Percentiles rank a stretch among this genome's conserved stretches.
phyloP scores from a whole-genome alignment of 1,140 invertebrate species.

The Oreohelix idahoensis region DNA sequence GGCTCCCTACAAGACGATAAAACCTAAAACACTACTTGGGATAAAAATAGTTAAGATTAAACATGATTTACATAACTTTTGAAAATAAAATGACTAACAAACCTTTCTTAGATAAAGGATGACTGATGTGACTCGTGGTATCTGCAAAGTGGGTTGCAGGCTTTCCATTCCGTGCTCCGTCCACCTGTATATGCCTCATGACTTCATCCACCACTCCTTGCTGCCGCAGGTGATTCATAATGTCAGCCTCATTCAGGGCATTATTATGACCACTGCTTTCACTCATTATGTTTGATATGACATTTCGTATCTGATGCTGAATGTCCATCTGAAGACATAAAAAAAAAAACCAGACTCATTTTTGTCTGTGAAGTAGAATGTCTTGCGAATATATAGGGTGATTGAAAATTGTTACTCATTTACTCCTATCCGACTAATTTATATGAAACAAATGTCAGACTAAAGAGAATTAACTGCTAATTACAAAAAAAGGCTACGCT shows the following conservation, averaged over 20 bases:
- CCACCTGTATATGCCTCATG: constrained; percentile 63
- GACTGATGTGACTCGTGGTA: constrained; percentile 56
- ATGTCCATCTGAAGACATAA: constrained; percentile 67
- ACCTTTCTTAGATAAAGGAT: constrained; percentile 58
- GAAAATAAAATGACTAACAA: not conserved
- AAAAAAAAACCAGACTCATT: too few relatives aligned
- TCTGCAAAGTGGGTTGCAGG: constrained; percentile 63
- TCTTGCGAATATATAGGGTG: too few relatives aligned
- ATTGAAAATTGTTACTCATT: too few relatives aligned
- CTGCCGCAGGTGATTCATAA: constrained; percentile 62
- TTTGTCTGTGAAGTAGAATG: too few relatives aligned
- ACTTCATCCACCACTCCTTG: constrained; percentile 68
- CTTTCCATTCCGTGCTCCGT: constrained; percentile 39
- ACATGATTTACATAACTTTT: too few relatives aligned
- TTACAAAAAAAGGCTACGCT: too few relatives aligned
- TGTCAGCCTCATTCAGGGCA: constrained; percentile 59
- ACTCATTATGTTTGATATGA: constrained; percentile 60
- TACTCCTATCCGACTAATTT: too few relatives aligned
- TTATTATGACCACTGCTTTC: constrained; percentile 49
- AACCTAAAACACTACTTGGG: too few relatives aligned
- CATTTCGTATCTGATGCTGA: constrained; percentile 61
- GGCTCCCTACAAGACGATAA: too few relatives aligned
- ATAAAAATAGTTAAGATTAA: too few relatives aligned
- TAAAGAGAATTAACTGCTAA: too few relatives aligned
- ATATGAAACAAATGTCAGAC: too few relatives aligned